Percentiles rank a stretch among this genome's conserved stretches.
phyloP scores from a whole-genome alignment of 1,140 invertebrate species.

The Penaeus vannamei region DNA sequence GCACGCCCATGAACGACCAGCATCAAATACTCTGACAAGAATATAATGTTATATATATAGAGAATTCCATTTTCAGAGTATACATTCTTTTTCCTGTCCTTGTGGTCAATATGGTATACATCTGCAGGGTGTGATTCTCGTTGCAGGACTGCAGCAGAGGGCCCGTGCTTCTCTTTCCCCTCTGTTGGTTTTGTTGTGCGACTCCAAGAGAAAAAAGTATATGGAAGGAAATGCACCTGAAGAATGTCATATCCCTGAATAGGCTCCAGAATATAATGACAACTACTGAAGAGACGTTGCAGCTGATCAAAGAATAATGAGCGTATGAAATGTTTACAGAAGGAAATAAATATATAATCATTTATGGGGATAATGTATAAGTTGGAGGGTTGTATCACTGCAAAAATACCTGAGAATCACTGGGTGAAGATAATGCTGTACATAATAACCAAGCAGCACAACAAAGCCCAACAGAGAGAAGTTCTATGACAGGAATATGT shows the following conservation, averaged over 20 bases:
- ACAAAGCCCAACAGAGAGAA: slow-evolving; percentile 46
- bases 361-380: slow-evolving; percentile 34
- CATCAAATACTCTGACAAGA: slow-evolving; percentile 50
- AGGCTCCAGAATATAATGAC: slow-evolving; percentile 22
- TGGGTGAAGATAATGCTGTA: slow-evolving; percentile 62
- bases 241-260: slow-evolving; percentile 36
- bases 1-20: slow-evolving; percentile 42
- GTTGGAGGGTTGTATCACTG: slow-evolving; percentile 54
- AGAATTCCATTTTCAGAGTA: slow-evolving; percentile 16
- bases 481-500: slow-evolving; percentile 56
- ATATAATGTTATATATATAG: background rate
- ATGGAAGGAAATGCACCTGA: slow-evolving; percentile 48
- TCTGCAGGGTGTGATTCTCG: slow-evolving; percentile 55
- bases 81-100: slow-evolving; percentile 3
- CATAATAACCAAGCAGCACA: slow-evolving; percentile 49
- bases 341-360: slow-evolving; percentile 54
- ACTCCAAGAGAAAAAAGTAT: slow-evolving; percentile 38
- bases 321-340: slow-evolving; percentile 23
- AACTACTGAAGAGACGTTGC: slow-evolving; percentile 1
- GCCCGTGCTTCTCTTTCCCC: slow-evolving; percentile 39
- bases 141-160: slow-evolving; percentile 53
- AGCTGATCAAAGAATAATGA: background rate
- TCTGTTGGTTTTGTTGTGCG: slow-evolving; percentile 54
- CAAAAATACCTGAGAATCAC: slow-evolving; percentile 65
- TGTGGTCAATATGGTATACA: slow-evolving; percentile 38